These are phyloP conservation scores for Dynastes tityus DNA, from an alignment of 2,888 invertebrate species.

Conservation along the genomic window DNA sequence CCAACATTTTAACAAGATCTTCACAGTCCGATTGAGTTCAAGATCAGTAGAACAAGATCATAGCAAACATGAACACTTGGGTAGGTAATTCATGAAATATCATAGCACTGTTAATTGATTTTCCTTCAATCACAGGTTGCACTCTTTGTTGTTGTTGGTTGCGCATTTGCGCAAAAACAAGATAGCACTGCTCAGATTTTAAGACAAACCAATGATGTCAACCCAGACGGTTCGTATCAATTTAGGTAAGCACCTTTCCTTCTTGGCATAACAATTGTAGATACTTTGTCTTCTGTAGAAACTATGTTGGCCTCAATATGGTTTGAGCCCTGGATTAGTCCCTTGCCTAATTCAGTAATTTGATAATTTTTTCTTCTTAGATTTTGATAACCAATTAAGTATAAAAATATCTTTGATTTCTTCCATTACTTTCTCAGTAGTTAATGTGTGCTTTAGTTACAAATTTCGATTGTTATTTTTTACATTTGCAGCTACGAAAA, in stretches of 20 bases:
- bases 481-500: conserved; percentile 65
- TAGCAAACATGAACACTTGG: conserved; percentile 40
- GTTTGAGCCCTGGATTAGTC: too few relatives aligned
- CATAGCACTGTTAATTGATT: background rate
- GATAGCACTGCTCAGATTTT: conserved; percentile 36
- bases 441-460: too few relatives aligned
- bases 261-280: too few relatives aligned
- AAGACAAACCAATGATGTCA: conserved; percentile 40
- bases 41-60: conserved; percentile 6
- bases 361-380: too few relatives aligned
- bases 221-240: conserved; percentile 47
- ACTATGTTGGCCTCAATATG: too few relatives aligned
- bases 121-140: conserved; percentile 32
- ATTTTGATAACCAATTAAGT: too few relatives aligned
- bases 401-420: too few relatives aligned
- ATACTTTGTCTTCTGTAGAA: too few relatives aligned
- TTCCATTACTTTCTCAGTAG: too few relatives aligned
- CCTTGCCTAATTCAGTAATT: too few relatives aligned
- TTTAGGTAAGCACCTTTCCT: conserved; percentile 33
- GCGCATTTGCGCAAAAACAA: conserved; percentile 39
- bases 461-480: background rate
- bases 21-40: conserved; percentile 23
- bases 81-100: conserved; percentile 25
- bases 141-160: conserved; percentile 40
- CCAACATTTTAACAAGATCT: background rate